phyloP scores from a whole-genome alignment of 2,888 invertebrate species.

The Priocnemis perturbator region DNA sequence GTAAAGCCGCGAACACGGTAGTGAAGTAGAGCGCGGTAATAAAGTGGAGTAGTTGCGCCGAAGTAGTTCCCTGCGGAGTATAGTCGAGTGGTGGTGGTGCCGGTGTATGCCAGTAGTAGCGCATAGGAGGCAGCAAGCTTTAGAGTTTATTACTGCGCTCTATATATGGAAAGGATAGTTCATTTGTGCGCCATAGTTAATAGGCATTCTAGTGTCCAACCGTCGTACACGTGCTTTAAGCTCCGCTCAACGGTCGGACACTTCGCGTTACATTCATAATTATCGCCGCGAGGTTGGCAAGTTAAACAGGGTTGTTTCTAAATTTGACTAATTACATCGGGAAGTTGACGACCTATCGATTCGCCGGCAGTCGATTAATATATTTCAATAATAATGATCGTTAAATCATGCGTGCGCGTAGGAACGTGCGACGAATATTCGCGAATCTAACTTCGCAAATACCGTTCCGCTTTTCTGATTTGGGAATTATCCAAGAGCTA shows the following conservation, averaged over 20 bases:
- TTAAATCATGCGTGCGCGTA: too few species aligned
- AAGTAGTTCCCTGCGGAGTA: constrained; percentile 43
- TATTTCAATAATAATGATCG: too few species aligned
- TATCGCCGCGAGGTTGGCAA: too few species aligned
- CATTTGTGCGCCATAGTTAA: constrained; percentile 28
- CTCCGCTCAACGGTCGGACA: background rate
- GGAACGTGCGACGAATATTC: too few species aligned
- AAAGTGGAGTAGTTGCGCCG: constrained; percentile 50
- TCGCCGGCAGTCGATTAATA: too few species aligned
- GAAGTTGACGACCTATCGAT: too few species aligned
- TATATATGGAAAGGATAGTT: constrained; percentile 8
- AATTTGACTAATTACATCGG: too few species aligned
- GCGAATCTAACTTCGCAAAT: too few species aligned
- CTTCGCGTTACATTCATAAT: too few species aligned
- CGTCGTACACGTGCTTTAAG: background rate
- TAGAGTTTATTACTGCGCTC: constrained; percentile 29
- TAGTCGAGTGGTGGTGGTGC: constrained; percentile 16
- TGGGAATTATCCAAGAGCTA: too few species aligned
- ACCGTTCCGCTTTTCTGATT: too few species aligned
- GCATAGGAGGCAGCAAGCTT: constrained; percentile 21
- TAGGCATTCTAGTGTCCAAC: constrained; percentile 26
- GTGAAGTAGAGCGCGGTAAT: constrained; percentile 49
- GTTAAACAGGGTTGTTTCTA: too few species aligned
- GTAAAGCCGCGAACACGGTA: constrained; percentile 46
- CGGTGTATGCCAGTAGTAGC: background rate